Evolutionary conservation across 1,140 invertebrate genomes (phyloP).

Genomic region (Drosophila takahashii): DNA sequence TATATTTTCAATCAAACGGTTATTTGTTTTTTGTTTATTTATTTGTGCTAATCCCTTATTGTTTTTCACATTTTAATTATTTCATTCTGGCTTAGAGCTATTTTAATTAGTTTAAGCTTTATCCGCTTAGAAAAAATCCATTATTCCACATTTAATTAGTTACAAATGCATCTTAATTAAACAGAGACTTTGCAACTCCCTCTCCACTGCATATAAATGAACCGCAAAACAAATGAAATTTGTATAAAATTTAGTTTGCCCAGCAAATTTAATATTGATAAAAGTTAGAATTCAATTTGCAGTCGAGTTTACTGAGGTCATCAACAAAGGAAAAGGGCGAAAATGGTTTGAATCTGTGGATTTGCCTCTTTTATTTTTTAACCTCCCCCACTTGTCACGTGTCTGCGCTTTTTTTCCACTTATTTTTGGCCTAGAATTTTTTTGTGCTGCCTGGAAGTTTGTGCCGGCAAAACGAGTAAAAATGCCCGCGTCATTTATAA

Average conservation of each 20-base stretch:
- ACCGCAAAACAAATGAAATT: conserved; percentile 14
- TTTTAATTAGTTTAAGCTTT: conserved; percentile 1
- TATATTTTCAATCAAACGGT: not conserved
- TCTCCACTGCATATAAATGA: not conserved
- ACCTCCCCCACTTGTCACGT: conserved; percentile 4
- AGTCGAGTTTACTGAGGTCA: conserved; percentile 2
- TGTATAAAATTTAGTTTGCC: conserved; percentile 19
- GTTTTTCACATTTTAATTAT: not conserved
- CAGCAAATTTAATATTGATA: conserved; percentile 31
- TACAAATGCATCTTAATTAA: conserved; percentile 59
- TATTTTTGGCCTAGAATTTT: conserved; percentile 54
- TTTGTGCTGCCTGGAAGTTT: conserved; percentile 16
- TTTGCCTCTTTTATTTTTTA: conserved; percentile 4
- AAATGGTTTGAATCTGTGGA: conserved; percentile 14
- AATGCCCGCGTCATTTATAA: conserved; percentile 69
- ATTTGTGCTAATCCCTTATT: not conserved
- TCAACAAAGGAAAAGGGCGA: not conserved
- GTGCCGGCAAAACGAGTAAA: conserved; percentile 19
- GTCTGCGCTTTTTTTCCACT: conserved; percentile 14
- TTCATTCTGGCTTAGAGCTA: conserved; percentile 5
- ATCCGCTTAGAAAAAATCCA: conserved; percentile 12
- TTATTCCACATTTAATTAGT: conserved; percentile 36
- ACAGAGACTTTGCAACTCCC: conserved; percentile 5
- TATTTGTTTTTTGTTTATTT: not conserved
- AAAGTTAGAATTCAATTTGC: conserved; percentile 30